These are phyloP conservation scores for Australoheros scitulus DNA, from an alignment of 2,113 vertebrate genomes.

Conservation along the genomic window DNA sequence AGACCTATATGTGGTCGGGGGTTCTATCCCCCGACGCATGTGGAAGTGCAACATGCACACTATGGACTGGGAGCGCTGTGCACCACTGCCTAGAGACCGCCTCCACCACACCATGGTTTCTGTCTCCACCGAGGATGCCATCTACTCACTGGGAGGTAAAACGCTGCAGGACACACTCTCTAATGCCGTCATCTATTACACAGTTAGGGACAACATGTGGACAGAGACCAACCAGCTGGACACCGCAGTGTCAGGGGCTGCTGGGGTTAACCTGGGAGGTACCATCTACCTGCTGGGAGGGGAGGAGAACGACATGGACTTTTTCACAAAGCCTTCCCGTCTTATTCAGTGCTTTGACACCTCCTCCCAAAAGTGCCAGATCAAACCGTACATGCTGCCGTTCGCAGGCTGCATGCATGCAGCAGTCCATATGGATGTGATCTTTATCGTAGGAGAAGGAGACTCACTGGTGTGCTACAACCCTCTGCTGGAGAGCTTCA, in stretches of 20 bases:
- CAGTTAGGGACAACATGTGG: slow-evolving; percentile 96
- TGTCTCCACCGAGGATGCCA: slow-evolving; percentile 88
- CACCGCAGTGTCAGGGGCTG: slow-evolving; percentile 92
- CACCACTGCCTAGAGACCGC: slow-evolving; percentile 93
- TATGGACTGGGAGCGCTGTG: slow-evolving; percentile 98
- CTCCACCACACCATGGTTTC: slow-evolving; percentile 97
- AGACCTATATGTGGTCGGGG: slow-evolving; percentile 95
- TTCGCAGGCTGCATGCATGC: slow-evolving; percentile 97
- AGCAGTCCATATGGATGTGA: slow-evolving; percentile 95
- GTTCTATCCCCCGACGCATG: slow-evolving; percentile 97
- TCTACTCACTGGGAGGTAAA: slow-evolving; percentile 96
- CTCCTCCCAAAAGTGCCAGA: slow-evolving; percentile 88
- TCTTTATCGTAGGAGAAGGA: slow-evolving; percentile 95
- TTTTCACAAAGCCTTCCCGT: slow-evolving; percentile 97
- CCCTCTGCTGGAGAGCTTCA: slow-evolving; percentile 96
- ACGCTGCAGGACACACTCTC: slow-evolving; percentile 96
- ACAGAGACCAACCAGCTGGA: slow-evolving; percentile 94
- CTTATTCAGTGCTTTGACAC: slow-evolving; percentile 98
- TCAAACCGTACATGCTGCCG: slow-evolving; percentile 94
- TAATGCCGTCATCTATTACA: slow-evolving; percentile 95
- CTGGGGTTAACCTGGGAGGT: slow-evolving; percentile 93
- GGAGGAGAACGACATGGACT: slow-evolving; percentile 98
- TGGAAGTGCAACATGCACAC: slow-evolving; percentile 99
- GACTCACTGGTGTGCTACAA: slow-evolving; percentile 97
- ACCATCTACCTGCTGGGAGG: slow-evolving; percentile 96